Conservation (phyloP, 2,113 vertebrate species). For the Rhabdornis inornatus region DNA sequence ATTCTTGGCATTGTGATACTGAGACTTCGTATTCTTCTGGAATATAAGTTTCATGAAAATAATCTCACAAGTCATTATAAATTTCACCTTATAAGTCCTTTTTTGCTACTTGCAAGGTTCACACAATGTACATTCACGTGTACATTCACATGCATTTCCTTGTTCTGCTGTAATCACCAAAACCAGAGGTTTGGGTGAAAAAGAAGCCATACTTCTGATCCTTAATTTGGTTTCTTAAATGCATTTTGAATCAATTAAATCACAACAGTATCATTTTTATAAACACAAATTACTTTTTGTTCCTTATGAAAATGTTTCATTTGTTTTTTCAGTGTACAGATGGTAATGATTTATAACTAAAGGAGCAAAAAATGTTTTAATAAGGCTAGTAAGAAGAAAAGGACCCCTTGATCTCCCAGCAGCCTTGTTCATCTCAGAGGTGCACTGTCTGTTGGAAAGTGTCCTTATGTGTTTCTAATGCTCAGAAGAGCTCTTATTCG, state of each 20-base stretch:
- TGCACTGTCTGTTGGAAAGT: neutral
- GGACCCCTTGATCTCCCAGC: neutral
- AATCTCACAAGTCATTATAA: neutral
- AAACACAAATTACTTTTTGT: neutral
- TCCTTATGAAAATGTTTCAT: neutral
- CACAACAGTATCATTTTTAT: neutral
- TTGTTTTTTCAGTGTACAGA: neutral
- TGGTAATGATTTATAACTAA: neutral
- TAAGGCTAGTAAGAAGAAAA: neutral
- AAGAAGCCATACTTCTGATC: neutral
- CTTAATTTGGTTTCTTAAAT: neutral
- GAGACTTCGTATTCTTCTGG: neutral
- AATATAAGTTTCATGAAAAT: neutral
- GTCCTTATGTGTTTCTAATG: neutral
- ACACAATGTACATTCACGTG: neutral
- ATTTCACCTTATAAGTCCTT: neutral
- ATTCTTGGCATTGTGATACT: neutral
- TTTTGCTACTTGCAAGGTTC: neutral
- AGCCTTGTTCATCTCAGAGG: neutral
- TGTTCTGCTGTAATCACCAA: neutral
- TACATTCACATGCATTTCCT: neutral
- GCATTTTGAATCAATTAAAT: neutral
- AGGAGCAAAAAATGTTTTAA: neutral
- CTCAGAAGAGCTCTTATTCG: neutral
- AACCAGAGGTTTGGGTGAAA: neutral